A percentile compares a stretch with the other conserved stretches of the same genome.
Conservation (phyloP, 1,140 invertebrate genomes). For the Amyelois transitella region DNA sequence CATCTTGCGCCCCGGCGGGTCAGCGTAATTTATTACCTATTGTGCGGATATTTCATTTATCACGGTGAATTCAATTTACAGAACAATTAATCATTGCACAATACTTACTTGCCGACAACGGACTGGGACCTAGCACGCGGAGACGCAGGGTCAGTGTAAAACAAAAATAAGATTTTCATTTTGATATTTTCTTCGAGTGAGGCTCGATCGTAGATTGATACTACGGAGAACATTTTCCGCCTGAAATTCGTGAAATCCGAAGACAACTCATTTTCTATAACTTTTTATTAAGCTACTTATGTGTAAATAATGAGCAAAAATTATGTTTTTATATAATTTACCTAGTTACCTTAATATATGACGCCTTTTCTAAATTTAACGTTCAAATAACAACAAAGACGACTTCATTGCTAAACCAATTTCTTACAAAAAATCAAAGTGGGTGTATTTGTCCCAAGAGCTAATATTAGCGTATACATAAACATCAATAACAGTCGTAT, state of each 20-base stretch:
- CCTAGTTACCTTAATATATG: no score
- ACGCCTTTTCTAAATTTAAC: no score
- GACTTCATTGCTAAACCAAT: neutral
- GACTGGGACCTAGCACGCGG: slow-evolving; percentile 38
- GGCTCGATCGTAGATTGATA: no score
- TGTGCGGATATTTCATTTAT: slow-evolving; percentile 72
- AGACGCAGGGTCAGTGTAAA: slow-evolving; percentile 21
- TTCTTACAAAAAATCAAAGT: neutral
- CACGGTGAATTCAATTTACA: slow-evolving; percentile 72
- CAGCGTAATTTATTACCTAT: slow-evolving; percentile 72
- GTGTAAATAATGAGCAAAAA: no score
- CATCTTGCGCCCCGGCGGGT: slow-evolving; percentile 63
- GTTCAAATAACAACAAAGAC: neutral
- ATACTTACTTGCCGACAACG: slow-evolving; percentile 63
- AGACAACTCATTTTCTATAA: no score
- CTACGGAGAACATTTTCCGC: no score
- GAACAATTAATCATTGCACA: slow-evolving; percentile 71
- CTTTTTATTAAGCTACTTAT: no score
- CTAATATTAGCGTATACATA: neutral
- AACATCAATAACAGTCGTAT: neutral
- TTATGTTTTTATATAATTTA: no score
- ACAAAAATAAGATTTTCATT: slow-evolving; percentile 4
- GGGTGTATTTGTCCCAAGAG: no score
- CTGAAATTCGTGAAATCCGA: no score
- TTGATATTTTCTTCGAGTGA: slow-evolving; percentile 4